Evolutionary conservation across 2,113 vertebrate species (phyloP).

Genomic region (Hemichromis elongatus): DNA sequence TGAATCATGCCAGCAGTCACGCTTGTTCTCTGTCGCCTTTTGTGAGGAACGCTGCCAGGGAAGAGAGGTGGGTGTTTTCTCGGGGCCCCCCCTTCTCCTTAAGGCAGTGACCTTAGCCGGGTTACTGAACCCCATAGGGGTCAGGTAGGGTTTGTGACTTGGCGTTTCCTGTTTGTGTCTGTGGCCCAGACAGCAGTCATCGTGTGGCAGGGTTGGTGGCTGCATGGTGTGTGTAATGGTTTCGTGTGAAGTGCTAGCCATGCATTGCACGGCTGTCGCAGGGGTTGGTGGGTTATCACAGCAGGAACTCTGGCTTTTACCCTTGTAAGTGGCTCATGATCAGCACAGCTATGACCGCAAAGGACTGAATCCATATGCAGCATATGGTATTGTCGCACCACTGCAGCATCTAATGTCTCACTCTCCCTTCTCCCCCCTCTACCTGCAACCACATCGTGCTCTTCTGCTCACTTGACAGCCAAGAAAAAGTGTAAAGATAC

Average conservation of each 20-base stretch:
- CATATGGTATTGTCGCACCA: conserved; percentile 18
- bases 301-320: neutral
- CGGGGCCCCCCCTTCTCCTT: neutral
- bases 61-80: neutral
- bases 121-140: conserved; percentile 2
- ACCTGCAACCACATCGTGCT: neutral
- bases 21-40: conserved; percentile 11
- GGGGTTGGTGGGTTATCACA: neutral
- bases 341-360: neutral
- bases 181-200: neutral
- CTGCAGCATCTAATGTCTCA: neutral
- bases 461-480: neutral
- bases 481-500: neutral
- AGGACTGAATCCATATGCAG: conserved; percentile 16
- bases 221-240: neutral
- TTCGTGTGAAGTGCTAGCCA: neutral
- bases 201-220: neutral
- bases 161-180: conserved; percentile 24
- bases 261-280: neutral
- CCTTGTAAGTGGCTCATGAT: neutral
- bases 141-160: conserved; percentile 17
- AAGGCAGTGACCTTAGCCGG: neutral
- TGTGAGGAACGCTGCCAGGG: neutral
- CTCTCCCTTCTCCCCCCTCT: neutral
- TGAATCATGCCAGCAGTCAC: conserved; percentile 58